Evolutionary conservation across 2,888 invertebrate species (phyloP), one percentile per base, ranked within the genome.

Genomic region (Sepioteuthis lessoniana): DNA sequence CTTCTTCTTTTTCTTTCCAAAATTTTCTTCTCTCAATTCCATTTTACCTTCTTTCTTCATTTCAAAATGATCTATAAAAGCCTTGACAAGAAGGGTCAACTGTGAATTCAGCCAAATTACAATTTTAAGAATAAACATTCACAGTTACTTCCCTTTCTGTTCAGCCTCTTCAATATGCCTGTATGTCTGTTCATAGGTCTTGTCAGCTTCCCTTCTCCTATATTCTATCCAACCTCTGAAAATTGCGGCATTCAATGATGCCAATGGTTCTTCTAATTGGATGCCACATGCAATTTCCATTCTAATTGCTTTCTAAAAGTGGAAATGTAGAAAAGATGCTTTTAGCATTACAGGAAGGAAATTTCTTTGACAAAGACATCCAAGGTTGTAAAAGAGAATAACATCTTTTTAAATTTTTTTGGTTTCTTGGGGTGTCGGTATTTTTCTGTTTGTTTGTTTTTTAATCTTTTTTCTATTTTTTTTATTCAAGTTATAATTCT

Each of bases 221-320:
- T 25, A n/a, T 35, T 16, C 25, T n/a, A n/a, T 16, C 35, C n/a
- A 3, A 13, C 35, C 35, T 76, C 76, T n/a, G 19, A n/a, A 76
- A 76, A 35, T 76, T 76, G 35, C n/a, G 10, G 35, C 35, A 76
- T 76, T 76, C 76, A 76, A 76, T 76, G 76, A 76, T 76, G 76
- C 76, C 76, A 76, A 76, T 35, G 76, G 76, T 76, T 76, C 76
- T 31, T 76, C 76, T 76, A 76, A 76, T 76, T 76, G 76, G 76
- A 76, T 76, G 76, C 76, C 76, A 76, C 76, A 76, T 76, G 76
- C 76, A 76, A 76, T 76, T 76, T n/a, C 76, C 76, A 76, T 76
- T 76, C 76, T 76, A 76, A 76, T 76, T 76, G 76, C 76, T 76
- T 76, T 35, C 76, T n/a, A 19, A 76, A 76, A 76, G 76, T 76